Percentiles rank a stretch among this genome's conserved stretches.
Evolutionary conservation across 1,140 invertebrate species (phyloP).

Genomic region (Pygmarrhopalites habei): DNA sequence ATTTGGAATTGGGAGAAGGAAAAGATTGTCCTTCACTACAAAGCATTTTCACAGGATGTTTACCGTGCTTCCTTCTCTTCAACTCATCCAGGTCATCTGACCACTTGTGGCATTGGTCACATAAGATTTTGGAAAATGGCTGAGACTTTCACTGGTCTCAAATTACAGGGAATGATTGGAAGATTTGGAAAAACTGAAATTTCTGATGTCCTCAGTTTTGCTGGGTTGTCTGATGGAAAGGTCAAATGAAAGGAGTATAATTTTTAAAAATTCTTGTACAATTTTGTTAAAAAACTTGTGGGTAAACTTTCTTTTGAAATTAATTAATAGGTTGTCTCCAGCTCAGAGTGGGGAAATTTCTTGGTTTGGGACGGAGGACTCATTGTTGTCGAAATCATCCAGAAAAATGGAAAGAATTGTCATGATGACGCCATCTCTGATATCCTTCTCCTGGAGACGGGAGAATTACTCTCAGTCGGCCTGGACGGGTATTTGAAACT

Average conservation of each 20-base stretch:
- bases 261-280: no score
- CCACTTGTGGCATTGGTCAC: slow-evolving; percentile 66
- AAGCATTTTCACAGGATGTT: slow-evolving; percentile 71
- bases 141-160: slow-evolving; percentile 78
- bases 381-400: slow-evolving; percentile 70
- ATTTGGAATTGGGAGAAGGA: slow-evolving; percentile 78
- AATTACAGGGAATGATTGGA: slow-evolving; percentile 74
- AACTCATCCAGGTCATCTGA: slow-evolving; percentile 65
- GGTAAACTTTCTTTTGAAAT: no score
- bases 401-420: slow-evolving; percentile 60
- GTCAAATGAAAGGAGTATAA: slow-evolving; percentile 4
- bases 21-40: slow-evolving; percentile 62
- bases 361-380: slow-evolving; percentile 78
- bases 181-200: slow-evolving; percentile 85
- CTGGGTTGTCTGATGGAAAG: slow-evolving; percentile 78
- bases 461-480: slow-evolving; percentile 56
- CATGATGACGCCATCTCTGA: slow-evolving; percentile 65
- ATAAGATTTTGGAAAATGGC: slow-evolving; percentile 93
- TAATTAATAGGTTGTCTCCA: slow-evolving; percentile 70
- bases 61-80: slow-evolving; percentile 70
- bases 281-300: no score
- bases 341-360: slow-evolving; percentile 82
- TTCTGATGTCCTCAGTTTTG: slow-evolving; percentile 74
- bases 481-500: slow-evolving; percentile 73
- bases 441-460: slow-evolving; percentile 57